Evolutionary conservation across 2,113 vertebrate species (phyloP), one percentile per base, ranked within the genome.

Genomic region (Anarhynchus alexandrinus): DNA sequence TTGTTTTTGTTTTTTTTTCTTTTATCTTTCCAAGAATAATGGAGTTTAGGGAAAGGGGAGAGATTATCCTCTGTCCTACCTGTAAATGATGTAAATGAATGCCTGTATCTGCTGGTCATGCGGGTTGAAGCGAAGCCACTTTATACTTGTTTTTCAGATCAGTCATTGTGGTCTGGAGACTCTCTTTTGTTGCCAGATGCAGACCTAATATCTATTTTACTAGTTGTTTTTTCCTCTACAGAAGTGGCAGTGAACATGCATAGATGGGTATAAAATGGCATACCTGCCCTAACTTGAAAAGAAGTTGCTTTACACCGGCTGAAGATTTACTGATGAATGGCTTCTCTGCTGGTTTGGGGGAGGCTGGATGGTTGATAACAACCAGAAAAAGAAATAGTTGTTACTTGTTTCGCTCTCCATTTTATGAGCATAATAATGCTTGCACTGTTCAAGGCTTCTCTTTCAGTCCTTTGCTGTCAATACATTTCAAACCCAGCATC

Each of bases 391-490:
- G 34, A 57, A 92, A 79, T 45, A n/a, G 19, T 47, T 36, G 21
- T 69, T 78, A 59, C 73, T 71, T 4, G 0, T 82, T 92, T 79
- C 94, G 25, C 40, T 92, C 69, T 94, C 88, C 32, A 25, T 89
- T 96, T 94, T 94, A 87, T 94, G 83, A 89, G 76, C 57, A 58
- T 69, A 88, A 93, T 91, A 95, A 79, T 71, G 70, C 73, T 79
- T 72, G 80, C 47, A 82, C 85, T 86, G 45, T 84, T 88, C 69
- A 89, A 94, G 69, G 51, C 73, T 95, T 88, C 61, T 88, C 64
- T 82, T 88, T 83, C 77, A 94, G 82, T 86, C 83, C 83, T 93
- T 95, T 91, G 73, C 94, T 96, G 95, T 95, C 95, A 97, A 95
- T 95, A 84, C 73, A 79, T 94, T 96, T 93, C 73, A 96, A 94